These are phyloP conservation scores for Sphecodes monilicornis DNA, from an alignment of 2,888 invertebrate genomes.

Conservation along the genomic window DNA sequence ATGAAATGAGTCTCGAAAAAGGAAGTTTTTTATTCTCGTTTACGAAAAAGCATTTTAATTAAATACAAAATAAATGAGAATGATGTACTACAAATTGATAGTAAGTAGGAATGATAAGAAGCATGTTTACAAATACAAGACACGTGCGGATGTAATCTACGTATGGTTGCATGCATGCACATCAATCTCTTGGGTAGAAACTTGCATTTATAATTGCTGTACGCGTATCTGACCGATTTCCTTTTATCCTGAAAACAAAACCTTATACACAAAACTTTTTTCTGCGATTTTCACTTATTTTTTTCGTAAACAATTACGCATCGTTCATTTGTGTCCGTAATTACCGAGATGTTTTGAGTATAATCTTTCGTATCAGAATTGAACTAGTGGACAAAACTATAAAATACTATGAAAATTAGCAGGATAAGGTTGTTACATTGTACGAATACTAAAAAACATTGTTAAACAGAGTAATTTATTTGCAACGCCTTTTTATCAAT, in stretches of 20 bases:
- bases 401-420: no score
- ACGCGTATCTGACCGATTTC: not conserved
- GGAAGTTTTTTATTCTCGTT: not conserved
- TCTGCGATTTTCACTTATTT: not conserved
- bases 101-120: not conserved
- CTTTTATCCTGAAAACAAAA: not conserved
- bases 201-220: not conserved
- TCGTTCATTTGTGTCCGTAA: no score
- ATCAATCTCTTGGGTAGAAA: not conserved
- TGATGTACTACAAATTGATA: not conserved
- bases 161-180: not conserved
- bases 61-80: not conserved
- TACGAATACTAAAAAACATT: no score
- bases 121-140: not conserved
- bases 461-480: not conserved
- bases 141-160: not conserved
- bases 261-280: not conserved
- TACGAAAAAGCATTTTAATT: not conserved
- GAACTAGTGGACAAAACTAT: no score
- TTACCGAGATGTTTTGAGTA: no score
- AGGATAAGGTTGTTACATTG: no score
- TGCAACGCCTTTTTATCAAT: not conserved
- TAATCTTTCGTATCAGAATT: no score
- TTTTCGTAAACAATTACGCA: not conserved
- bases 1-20: not conserved